A percentile compares a stretch with the other conserved stretches of the same genome.
Evolutionary conservation across 1,140 invertebrate genomes (phyloP).

Genomic region (Thalassaphorura encarpata): DNA sequence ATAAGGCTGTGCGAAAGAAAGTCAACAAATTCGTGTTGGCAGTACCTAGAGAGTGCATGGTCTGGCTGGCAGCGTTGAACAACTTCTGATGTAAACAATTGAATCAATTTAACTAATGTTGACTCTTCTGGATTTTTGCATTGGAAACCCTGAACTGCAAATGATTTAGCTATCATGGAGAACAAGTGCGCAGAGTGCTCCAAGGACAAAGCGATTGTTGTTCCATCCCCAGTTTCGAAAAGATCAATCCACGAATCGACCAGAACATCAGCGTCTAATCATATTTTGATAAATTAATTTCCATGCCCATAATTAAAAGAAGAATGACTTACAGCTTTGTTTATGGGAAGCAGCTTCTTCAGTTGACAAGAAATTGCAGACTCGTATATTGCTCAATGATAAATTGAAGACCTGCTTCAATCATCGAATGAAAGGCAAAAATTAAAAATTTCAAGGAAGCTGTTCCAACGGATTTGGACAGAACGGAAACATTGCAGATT

Average conservation of each 20-base stretch:
- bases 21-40: conserved; percentile 26
- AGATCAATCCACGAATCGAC: conserved; percentile 30
- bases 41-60: conserved; percentile 16
- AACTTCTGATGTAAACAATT: conserved; percentile 27
- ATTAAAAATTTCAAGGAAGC: conserved; percentile 29
- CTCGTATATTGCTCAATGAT: conserved; percentile 27
- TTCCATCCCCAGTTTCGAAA: conserved; percentile 31
- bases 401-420: conserved; percentile 19
- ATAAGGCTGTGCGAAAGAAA: conserved; percentile 20
- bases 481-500: conserved; percentile 23
- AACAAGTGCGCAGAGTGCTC: conserved; percentile 28
- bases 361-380: conserved; percentile 17
- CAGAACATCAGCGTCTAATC: conserved; percentile 24
- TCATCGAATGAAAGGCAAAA: conserved; percentile 28
- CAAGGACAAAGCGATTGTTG: conserved; percentile 28
- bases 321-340: conserved; percentile 4
- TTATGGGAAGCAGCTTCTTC: too few relatives aligned
- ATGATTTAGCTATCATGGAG: conserved; percentile 29
- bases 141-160: conserved; percentile 28
- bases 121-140: conserved; percentile 22
- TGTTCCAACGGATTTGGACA: conserved; percentile 21
- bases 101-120: conserved; percentile 23
- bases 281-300: neutral
- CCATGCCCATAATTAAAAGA: neutral
- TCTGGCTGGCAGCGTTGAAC: conserved; percentile 29